Evolutionary conservation across 2,888 invertebrate genomes (phyloP).

Genomic region (Lasioglossum oenotherae): DNA sequence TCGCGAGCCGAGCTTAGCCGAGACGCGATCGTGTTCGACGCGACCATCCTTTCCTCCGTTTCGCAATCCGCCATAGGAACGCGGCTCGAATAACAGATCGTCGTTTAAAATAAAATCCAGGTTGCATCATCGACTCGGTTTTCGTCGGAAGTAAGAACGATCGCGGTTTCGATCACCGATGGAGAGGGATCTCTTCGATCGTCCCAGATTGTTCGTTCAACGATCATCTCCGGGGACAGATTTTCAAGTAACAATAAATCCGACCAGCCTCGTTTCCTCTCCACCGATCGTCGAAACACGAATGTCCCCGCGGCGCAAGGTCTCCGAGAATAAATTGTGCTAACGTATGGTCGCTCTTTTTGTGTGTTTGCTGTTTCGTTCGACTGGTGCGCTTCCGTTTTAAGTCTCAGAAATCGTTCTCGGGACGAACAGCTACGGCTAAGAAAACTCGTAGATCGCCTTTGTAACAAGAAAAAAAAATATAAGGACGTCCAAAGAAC

Average conservation of each 20-base stretch:
- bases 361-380: not conserved
- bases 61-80: conserved; percentile 23
- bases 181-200: not conserved
- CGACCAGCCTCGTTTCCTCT: not conserved
- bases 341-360: conserved; percentile 2
- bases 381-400: conserved; percentile 3
- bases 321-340: conserved; percentile 21
- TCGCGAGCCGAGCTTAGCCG: not conserved
- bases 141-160: not conserved
- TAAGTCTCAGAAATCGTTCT: conserved; percentile 19
- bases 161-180: not conserved
- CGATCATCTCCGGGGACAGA: not conserved
- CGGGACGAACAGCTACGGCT: not conserved
- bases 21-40: not conserved
- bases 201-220: not conserved
- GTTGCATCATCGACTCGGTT: not conserved
- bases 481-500: conserved; percentile 27
- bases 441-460: conserved; percentile 6
- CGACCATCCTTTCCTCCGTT: conserved; percentile 10
- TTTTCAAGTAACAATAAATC: not conserved
- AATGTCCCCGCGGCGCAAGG: conserved; percentile 14
- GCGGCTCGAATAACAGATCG: conserved; percentile 5
- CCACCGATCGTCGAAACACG: not conserved
- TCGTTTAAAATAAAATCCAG: conserved; percentile 17
- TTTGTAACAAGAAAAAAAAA: conserved; percentile 24